Conservation (phyloP, 2,113 vertebrate species). For the Agapornis roseicollis region DNA sequence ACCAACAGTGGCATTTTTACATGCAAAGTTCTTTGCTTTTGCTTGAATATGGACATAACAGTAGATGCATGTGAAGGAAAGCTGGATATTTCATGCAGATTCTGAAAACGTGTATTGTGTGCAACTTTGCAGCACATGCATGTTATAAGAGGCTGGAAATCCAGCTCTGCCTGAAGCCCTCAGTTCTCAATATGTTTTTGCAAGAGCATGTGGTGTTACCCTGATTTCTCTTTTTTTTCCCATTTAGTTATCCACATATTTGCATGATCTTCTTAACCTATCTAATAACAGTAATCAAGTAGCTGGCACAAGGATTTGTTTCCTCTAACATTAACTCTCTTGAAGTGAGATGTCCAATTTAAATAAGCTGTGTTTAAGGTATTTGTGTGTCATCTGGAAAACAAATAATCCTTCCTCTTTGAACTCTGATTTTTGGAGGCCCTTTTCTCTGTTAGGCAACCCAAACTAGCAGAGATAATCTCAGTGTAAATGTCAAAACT, state of each 20-base stretch:
- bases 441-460: neutral
- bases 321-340: neutral
- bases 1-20: neutral
- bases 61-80: neutral
- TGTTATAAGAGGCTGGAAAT: neutral
- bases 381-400: neutral
- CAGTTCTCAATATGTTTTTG: neutral
- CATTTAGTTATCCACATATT: neutral
- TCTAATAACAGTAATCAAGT: neutral
- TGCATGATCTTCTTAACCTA: neutral
- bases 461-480: neutral
- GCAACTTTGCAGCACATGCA: neutral
- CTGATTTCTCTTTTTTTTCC: neutral
- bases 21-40: neutral
- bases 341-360: neutral
- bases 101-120: rapidly evolving
- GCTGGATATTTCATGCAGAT: neutral
- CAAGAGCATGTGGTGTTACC: neutral
- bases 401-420: neutral
- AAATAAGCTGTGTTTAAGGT: neutral
- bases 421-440: neutral
- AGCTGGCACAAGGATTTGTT: neutral
- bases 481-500: neutral
- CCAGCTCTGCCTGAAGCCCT: neutral
- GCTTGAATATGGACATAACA: neutral